A percentile compares a stretch with the other conserved stretches of the same genome.
Evolutionary conservation across 1,140 invertebrate species (phyloP).

Genomic region (Nymphalis io): DNA sequence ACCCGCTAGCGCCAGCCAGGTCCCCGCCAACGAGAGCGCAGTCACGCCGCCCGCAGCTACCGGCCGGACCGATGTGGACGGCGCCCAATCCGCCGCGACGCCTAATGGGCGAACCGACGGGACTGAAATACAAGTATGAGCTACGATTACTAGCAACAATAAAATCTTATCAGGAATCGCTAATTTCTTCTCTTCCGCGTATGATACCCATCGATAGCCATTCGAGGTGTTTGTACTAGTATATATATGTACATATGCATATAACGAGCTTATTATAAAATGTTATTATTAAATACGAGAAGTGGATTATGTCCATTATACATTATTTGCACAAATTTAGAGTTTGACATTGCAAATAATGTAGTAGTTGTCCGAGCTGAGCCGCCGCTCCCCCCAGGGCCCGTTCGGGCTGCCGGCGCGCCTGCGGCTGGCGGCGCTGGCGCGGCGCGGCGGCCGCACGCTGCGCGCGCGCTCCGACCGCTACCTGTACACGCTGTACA

Average conservation of each 20-base stretch:
- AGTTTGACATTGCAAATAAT: no score
- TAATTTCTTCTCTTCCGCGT: no score
- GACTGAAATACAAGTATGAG: constrained; percentile 8
- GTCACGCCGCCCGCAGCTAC: neutral
- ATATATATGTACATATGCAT: no score
- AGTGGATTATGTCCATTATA: no score
- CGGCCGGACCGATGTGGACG: neutral
- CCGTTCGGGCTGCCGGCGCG: constrained; percentile 85
- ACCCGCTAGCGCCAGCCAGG: neutral
- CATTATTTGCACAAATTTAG: no score
- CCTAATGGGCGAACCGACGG: neutral
- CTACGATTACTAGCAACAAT: neutral
- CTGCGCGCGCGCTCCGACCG: constrained; percentile 86
- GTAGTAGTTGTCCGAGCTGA: no score
- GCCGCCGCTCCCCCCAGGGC: constrained; percentile 33
- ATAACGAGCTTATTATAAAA: no score
- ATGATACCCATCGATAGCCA: no score
- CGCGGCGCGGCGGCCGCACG: constrained; percentile 81
- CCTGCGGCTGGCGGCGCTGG: constrained; percentile 87
- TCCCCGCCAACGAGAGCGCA: neutral
- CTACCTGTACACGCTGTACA: constrained; percentile 90
- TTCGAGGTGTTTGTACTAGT: no score
- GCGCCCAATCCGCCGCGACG: neutral
- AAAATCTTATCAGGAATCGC: no score
- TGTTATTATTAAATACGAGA: no score